phyloP scores from a whole-genome alignment of 2,113 vertebrate species.

The Heterotilapia buettikoferi region DNA sequence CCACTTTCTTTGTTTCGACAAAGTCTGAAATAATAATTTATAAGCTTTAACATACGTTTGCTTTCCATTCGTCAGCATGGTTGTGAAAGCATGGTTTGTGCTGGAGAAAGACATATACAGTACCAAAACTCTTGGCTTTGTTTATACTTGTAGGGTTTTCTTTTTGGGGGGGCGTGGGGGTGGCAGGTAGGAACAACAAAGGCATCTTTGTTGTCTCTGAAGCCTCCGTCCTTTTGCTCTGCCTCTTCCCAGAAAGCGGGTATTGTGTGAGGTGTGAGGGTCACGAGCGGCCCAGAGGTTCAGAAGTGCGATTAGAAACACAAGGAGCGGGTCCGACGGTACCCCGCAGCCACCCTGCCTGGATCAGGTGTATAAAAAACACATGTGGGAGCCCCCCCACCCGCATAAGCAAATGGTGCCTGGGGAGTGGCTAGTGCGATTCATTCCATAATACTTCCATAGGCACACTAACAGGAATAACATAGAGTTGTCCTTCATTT shows the following conservation, averaged over 20 bases:
- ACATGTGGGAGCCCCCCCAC: constrained; percentile 48
- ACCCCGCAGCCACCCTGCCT: constrained; percentile 48
- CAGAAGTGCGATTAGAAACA: constrained; percentile 55
- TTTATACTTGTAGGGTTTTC: not conserved
- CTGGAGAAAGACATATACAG: constrained; percentile 42
- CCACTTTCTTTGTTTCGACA: constrained; percentile 62
- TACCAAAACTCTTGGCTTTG: constrained; percentile 27
- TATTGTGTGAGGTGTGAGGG: constrained; percentile 58
- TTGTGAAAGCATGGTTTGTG: constrained; percentile 39
- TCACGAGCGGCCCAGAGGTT: constrained; percentile 34
- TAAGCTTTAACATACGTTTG: constrained; percentile 59
- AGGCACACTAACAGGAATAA: constrained; percentile 40
- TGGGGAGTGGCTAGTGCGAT: constrained; percentile 43
- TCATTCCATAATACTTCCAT: constrained; percentile 44
- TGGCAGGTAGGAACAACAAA: constrained; percentile 28
- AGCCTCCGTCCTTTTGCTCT: not conserved
- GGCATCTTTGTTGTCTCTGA: constrained; percentile 29
- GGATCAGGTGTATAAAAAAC: constrained; percentile 62
- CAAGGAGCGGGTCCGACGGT: constrained; percentile 19
- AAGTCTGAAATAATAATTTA: constrained; percentile 75
- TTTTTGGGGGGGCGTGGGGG: not conserved
- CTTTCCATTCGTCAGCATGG: constrained; percentile 46
- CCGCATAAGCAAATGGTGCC: constrained; percentile 47
- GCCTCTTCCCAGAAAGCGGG: constrained; percentile 7
- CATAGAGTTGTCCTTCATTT: constrained; percentile 30